Base-by-base conservation (phyloP, 2,888 invertebrate genomes). In the Dryobotodes eremita region DNA sequence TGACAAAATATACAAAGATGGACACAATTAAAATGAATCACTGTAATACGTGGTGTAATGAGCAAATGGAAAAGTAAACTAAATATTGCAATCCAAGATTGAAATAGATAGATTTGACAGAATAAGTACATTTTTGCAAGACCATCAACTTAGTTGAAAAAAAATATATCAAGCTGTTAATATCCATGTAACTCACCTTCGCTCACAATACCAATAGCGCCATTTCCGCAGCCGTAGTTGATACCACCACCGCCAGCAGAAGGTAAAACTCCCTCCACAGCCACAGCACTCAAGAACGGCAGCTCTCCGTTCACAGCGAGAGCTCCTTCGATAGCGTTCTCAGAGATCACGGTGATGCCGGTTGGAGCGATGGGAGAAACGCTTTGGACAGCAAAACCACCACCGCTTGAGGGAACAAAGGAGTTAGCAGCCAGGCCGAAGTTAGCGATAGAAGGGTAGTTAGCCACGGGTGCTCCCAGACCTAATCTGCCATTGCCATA, bases 181-280 rank as follows among this genome's bases (percentile, higher is more conserved):
- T 17, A 6, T 13, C 8, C 50, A 50, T 5, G 15, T 57, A 7
- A 50, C 79, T 83, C 8, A 83, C 79, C 82, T 71, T 92, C 90
- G 17, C 88, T 87, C 13, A 91, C 82, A 46, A 94, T 93, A 11
- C 88, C 93, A 11, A 93, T 82, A 68, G 86, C 88, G 0, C 93
- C 94, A 50, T 82, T 90, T 2, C 94, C 94, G 79, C 93, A 92
- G 10, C 92, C 90, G 57, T 93, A 94, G 26, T 90, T 85, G 0
- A 92, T 92, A 0, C 89, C 85, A 20, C 92, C 94, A 65, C 89
- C 85, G 0, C 94, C 94, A 31, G 71, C 79, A 7, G 91, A 87
- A 0, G 92, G 91, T 46, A 94, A 71, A 4, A 86, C 80, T 1
- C 90, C 91, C 62, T 90, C 89, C 42, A 91, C 73, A 55, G 81